These are phyloP conservation scores for Plebejus argus DNA, from an alignment of 2,888 invertebrate species.

Conservation along the genomic window DNA sequence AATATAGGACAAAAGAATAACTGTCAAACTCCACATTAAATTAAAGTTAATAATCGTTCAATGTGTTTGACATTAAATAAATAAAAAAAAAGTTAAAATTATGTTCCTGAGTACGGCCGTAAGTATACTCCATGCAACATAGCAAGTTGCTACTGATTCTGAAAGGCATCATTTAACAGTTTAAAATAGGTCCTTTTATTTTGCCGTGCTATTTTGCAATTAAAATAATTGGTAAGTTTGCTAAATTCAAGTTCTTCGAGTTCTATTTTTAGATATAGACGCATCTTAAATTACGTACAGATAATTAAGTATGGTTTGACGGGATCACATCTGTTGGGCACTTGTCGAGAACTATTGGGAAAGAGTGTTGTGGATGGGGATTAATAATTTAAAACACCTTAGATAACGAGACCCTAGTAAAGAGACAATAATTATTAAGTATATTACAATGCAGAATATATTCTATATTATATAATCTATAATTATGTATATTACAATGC, in stretches of 20 bases:
- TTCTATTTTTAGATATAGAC: slow-evolving; percentile 22
- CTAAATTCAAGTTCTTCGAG: slow-evolving; percentile 6
- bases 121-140: background rate
- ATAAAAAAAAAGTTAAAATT: no score
- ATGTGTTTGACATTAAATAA: no score
- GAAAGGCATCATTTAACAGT: background rate
- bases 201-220: slow-evolving; percentile 18
- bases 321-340: slow-evolving; percentile 4
- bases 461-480: no score
- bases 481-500: no score
- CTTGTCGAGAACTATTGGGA: background rate
- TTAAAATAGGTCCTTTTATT: background rate
- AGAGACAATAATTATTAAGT: no score
- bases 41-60: no score
- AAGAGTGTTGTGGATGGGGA: background rate
- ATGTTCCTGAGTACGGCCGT: no score
- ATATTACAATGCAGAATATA: no score
- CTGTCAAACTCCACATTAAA: no score
- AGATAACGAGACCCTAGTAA: no score
- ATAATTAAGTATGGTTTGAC: slow-evolving; percentile 26
- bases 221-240: slow-evolving; percentile 16
- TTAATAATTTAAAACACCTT: no score
- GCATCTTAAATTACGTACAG: slow-evolving; percentile 14
- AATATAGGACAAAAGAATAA: no score
- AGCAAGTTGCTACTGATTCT: background rate